Base-by-base conservation (phyloP, 2,888 invertebrate species). In the Dasypogon diadema region DNA sequence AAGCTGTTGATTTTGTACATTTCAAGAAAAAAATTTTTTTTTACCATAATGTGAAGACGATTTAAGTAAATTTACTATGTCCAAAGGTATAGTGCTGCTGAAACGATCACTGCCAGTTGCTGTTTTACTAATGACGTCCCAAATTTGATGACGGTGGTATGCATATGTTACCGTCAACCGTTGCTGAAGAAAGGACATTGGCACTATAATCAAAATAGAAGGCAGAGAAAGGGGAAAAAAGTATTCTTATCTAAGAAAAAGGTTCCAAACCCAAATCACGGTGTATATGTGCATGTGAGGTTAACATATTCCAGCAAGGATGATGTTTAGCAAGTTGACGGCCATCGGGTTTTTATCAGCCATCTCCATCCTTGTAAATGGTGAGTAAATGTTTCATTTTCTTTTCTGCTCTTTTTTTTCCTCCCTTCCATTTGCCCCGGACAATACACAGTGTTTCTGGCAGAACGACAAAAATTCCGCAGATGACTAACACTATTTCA, bases 331-430 rank as follows among this genome's bases (percentile, higher is more conserved):
- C 34, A 74, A 60, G 37, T 63, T 51, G 48, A 74, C 51, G 24
- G 51, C 37, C 46, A 60, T 74, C 21, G 63, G 63, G 60, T n/a
- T 74, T 74, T 51, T 63, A 34, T 63, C 74, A 51, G 60, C 34
- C 34, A 63, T 74, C 26, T 60, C 51, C 51, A 34, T 74, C 16
- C 30, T 63, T 48, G 51, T 63, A 60, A 74, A 74, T 74, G 74
- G 74, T 74, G 22, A 70, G 70, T 70, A 63, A 37, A 63, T 48
- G 26, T 24, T 65, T 12, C 16, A 21, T 21, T 24, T 24, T 42
- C 56, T 60, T 60, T 42, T 30, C 30, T 30, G 8, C 4, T n/a
- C n/a, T n/a, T n/a, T n/a, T n/a, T n/a, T n/a, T n/a, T n/a, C n/a
- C n/a, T n/a, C n/a, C n/a, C n/a, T n/a, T n/a, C n/a, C n/a, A n/a